These are phyloP conservation scores for Trematocara zebra DNA, from an alignment of 2,113 vertebrate species.

Conservation along the genomic window DNA sequence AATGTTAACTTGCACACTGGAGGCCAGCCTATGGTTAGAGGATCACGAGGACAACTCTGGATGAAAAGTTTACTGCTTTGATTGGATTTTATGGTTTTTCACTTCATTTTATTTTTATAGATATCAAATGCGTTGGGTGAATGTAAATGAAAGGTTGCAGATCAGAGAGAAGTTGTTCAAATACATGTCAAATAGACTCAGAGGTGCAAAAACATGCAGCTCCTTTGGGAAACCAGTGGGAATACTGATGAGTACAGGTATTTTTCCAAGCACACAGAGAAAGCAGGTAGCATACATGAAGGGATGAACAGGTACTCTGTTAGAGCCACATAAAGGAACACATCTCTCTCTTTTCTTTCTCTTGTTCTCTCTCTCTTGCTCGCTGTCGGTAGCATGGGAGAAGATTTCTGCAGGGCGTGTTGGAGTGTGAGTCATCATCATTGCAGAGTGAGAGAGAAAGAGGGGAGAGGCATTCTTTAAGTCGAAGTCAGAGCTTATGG, in stretches of 20 bases:
- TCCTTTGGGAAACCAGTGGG: conserved; percentile 7
- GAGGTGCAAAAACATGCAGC: not conserved
- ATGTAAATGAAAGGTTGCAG: not conserved
- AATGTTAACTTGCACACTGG: conserved; percentile 43
- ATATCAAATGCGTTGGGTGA: not conserved
- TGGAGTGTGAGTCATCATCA: conserved; percentile 73
- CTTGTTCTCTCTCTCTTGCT: not conserved
- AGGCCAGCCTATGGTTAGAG: conserved; percentile 25
- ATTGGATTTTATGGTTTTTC: not conserved
- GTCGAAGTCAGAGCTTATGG: conserved; percentile 46
- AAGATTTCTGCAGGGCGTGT: conserved; percentile 69
- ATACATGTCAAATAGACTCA: conserved; percentile 13
- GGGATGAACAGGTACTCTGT: conserved; percentile 33
- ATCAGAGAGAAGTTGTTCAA: not conserved
- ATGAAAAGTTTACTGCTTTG: not conserved
- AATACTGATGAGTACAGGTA: conserved; percentile 44
- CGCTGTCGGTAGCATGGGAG: conserved; percentile 45
- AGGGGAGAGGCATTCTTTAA: conserved; percentile 58
- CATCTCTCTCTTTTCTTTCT: conserved; percentile 1
- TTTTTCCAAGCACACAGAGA: conserved; percentile 24
- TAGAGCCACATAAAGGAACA: conserved; percentile 8
- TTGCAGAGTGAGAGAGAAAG: conserved; percentile 55
- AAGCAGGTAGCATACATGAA: conserved; percentile 37
- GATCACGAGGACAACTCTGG: conserved; percentile 24
- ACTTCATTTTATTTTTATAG: not conserved